Percentiles rank a stretch among this genome's conserved stretches.
Conservation (phyloP, 2,888 invertebrate species). For the Pterostichus niger region DNA sequence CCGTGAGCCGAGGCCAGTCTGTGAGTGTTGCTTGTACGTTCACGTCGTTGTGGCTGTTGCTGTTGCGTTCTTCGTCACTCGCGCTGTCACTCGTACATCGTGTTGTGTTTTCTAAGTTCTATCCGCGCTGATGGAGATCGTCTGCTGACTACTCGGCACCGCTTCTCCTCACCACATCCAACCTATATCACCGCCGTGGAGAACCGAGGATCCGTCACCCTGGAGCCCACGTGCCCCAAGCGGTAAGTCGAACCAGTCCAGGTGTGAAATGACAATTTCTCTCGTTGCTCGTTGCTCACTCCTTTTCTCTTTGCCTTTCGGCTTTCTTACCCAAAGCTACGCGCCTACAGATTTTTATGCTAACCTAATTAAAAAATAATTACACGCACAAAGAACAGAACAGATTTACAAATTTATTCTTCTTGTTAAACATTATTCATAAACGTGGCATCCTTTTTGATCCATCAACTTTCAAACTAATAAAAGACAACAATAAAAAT, state of each 20-base stretch:
- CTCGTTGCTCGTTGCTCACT: not conserved
- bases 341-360: not conserved
- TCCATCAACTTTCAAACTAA: no score
- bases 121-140: not conserved
- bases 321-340: not conserved
- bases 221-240: constrained; percentile 76
- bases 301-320: not conserved
- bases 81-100: constrained; percentile 68
- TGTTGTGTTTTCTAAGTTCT: not conserved
- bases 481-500: no score
- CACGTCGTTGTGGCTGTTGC: constrained; percentile 67
- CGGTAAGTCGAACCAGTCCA: constrained; percentile 71
- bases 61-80: constrained; percentile 55
- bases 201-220: constrained; percentile 74
- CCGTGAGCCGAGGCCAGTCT: constrained; percentile 69
- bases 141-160: constrained; percentile 30
- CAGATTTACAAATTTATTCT: no score
- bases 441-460: no score
- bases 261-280: not conserved
- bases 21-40: constrained; percentile 68
- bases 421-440: no score
- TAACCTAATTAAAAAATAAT: constrained; percentile 26
- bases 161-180: not conserved
- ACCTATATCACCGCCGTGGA: constrained; percentile 71
- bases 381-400: constrained; percentile 5